Conservation (phyloP, 2,888 invertebrate species). For the Bellardia bayeri region DNA sequence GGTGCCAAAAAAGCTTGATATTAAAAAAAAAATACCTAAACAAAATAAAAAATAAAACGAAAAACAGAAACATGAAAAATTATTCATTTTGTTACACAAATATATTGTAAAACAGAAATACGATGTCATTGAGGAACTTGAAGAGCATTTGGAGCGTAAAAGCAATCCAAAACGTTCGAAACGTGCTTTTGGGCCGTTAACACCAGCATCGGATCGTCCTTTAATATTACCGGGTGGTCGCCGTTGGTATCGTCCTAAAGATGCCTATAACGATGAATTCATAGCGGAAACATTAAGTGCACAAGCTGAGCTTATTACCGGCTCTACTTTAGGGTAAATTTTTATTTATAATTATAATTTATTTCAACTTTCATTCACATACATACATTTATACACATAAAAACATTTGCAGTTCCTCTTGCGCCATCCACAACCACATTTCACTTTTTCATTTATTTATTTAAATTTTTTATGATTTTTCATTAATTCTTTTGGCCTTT, state of each 20-base stretch:
- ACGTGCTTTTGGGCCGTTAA: constrained; percentile 86
- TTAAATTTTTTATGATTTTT: constrained; percentile 65
- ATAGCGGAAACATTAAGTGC: constrained; percentile 93
- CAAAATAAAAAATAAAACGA: constrained; percentile 43
- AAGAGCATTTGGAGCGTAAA: constrained; percentile 84
- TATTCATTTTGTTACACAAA: constrained; percentile 50
- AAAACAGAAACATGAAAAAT: constrained; percentile 14
- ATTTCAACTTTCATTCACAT: neutral
- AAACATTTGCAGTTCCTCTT: neutral
- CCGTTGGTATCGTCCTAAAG: constrained; percentile 92
- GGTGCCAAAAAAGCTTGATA: constrained; percentile 2
- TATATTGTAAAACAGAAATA: constrained; percentile 74
- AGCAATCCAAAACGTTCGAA: constrained; percentile 85
- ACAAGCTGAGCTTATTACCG: constrained; percentile 93
- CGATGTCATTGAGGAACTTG: constrained; percentile 85
- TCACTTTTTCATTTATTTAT: constrained; percentile 43
- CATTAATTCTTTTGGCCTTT: constrained; percentile 44
- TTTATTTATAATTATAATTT: constrained; percentile 42
- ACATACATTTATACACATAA: neutral
- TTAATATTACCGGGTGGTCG: constrained; percentile 91
- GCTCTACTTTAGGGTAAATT: constrained; percentile 92
- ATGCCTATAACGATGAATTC: constrained; percentile 94
- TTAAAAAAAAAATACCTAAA: neutral
- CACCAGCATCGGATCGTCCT: constrained; percentile 89
- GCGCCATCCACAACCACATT: constrained; percentile 2